Percentiles rank a stretch among this genome's conserved stretches.
Conservation (phyloP, 2,797 vertebrate genomes). For the Chelonia mydas region DNA sequence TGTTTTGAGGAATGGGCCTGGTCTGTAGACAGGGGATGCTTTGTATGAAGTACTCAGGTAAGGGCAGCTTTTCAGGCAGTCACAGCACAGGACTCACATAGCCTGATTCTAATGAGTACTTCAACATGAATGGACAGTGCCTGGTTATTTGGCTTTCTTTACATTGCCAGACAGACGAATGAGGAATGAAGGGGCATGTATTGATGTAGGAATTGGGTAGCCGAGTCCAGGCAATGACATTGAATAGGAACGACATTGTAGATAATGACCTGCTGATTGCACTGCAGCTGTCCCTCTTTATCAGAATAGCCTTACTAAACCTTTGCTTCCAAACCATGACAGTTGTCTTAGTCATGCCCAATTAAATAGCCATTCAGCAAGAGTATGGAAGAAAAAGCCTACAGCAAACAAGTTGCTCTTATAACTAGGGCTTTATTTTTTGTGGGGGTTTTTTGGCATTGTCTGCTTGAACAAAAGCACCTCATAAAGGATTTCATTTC, state of each 20-base stretch:
- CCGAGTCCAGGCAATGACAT: slow-evolving; percentile 24
- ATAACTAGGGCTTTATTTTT: background rate
- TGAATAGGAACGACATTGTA: slow-evolving; percentile 51
- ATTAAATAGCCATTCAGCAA: slow-evolving; percentile 25
- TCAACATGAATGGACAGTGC: background rate
- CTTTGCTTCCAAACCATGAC: slow-evolving; percentile 32
- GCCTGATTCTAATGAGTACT: background rate
- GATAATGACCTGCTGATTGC: slow-evolving; percentile 59
- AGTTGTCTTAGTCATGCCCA: slow-evolving; percentile 57
- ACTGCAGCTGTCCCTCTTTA: slow-evolving; percentile 27
- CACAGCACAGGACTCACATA: background rate
- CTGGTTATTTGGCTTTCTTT: background rate
- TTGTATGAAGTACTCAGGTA: background rate
- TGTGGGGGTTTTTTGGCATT: background rate
- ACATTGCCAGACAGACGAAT: background rate
- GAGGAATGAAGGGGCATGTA: background rate
- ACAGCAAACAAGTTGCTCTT: slow-evolving; percentile 4
- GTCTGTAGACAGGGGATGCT: background rate
- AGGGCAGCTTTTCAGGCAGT: background rate
- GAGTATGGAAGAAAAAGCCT: slow-evolving; percentile 2
- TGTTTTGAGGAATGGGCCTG: background rate
- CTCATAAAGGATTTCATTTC: background rate
- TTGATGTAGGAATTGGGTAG: slow-evolving; percentile 4
- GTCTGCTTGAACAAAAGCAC: background rate
- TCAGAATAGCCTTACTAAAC: slow-evolving; percentile 1